These are phyloP conservation scores for Lethrus apterus DNA, from an alignment of 1,140 invertebrate genomes.

Conservation along the genomic window DNA sequence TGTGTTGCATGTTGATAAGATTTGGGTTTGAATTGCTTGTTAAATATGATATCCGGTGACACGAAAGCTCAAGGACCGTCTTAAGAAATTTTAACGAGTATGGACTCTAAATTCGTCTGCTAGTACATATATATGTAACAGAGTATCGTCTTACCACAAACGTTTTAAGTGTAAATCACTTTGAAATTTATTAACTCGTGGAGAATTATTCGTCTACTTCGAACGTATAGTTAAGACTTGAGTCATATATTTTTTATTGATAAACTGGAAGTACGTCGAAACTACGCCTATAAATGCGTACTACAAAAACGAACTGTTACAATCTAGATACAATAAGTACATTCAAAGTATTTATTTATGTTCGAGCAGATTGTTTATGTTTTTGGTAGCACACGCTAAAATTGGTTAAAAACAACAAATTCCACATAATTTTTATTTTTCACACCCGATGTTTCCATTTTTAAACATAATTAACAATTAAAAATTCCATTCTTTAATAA, in stretches of 20 bases:
- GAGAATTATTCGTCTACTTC: too few species aligned
- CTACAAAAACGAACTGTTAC: too few species aligned
- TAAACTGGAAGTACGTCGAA: too few species aligned
- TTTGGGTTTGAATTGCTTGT: slow-evolving; percentile 24
- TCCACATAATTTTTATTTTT: background rate
- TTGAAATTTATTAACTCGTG: background rate
- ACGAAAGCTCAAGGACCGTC: slow-evolving; percentile 17
- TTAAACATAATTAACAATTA: background rate
- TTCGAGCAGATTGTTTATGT: too few species aligned
- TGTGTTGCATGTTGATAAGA: slow-evolving; percentile 22
- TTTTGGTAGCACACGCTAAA: too few species aligned
- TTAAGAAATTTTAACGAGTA: slow-evolving; percentile 12
- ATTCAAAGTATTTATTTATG: too few species aligned
- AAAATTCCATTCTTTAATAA: background rate
- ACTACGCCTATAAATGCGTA: too few species aligned
- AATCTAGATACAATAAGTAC: too few species aligned
- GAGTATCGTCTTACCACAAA: background rate
- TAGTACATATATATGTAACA: background rate
- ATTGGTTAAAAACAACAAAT: background rate
- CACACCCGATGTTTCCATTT: background rate
- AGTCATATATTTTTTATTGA: too few species aligned
- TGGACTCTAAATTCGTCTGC: background rate
- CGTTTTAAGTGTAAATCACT: background rate
- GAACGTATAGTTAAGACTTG: too few species aligned
- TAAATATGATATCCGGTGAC: slow-evolving; percentile 28